Conservation (phyloP, 2,888 invertebrate genomes). For the Cataglyphis rosenhaueri region DNA sequence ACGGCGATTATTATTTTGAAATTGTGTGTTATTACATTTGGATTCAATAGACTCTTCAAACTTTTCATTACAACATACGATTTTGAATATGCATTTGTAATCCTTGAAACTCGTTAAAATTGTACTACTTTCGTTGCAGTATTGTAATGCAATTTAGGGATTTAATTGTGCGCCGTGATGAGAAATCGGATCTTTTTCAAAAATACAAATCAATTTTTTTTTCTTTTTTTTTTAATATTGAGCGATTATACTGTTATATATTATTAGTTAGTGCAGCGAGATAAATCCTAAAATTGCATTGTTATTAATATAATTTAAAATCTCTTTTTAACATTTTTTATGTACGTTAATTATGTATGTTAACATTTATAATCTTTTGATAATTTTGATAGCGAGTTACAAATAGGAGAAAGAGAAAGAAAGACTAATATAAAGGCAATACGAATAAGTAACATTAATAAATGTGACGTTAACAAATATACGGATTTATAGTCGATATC, state of each 20-base stretch:
- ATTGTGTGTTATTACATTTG: conserved; percentile 37
- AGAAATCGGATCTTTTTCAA: conserved; percentile 26
- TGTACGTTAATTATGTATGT: neutral
- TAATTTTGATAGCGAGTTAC: conserved; percentile 3
- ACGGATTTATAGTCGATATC: conserved; percentile 32
- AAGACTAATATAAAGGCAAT: neutral
- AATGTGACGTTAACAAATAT: conserved; percentile 35
- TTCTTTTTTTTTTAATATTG: neutral
- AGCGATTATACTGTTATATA: neutral
- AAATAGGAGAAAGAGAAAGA: neutral
- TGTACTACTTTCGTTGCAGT: conserved; percentile 3
- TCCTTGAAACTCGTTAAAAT: conserved; percentile 37
- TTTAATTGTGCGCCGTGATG: conserved; percentile 39
- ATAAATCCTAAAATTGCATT: neutral
- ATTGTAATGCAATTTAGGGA: conserved; percentile 39
- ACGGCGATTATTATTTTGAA: conserved; percentile 36
- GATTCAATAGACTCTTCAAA: conserved; percentile 25
- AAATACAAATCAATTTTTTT: conserved; percentile 4
- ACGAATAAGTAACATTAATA: conserved; percentile 35
- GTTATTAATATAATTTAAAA: neutral
- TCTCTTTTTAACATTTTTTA: neutral
- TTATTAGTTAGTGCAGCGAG: neutral
- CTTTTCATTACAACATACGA: conserved; percentile 10
- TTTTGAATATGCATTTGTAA: conserved; percentile 22
- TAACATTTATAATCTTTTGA: conserved; percentile 7